phyloP scores from a whole-genome alignment of 2,888 invertebrate genomes.

The Listrodromus nycthemerus region DNA sequence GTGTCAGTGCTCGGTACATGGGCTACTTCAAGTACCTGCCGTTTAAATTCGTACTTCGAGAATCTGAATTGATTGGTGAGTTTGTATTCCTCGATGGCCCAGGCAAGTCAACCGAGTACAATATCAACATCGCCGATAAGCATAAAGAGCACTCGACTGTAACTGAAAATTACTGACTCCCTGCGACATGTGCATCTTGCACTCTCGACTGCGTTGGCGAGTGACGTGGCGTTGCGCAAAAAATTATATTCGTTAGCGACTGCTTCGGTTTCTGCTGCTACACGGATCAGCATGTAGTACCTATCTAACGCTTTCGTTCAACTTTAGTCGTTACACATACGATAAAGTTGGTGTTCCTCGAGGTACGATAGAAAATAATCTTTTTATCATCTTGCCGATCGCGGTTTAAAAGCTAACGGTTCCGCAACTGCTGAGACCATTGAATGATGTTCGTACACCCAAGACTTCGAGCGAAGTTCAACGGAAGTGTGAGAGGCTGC shows the following conservation, averaged over 20 bases:
- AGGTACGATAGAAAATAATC: not conserved
- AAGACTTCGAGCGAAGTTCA: slow-evolving; percentile 14
- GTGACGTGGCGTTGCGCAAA: slow-evolving; percentile 65
- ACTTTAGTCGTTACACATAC: not conserved
- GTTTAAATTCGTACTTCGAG: too few species aligned
- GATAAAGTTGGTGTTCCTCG: not conserved
- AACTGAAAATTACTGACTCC: not conserved
- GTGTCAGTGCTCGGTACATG: too few species aligned
- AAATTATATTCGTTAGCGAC: slow-evolving; percentile 65
- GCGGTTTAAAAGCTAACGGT: not conserved
- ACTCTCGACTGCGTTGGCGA: slow-evolving; percentile 45
- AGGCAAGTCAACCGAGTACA: not conserved
- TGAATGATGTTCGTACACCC: not conserved
- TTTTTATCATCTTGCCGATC: not conserved
- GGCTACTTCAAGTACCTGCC: too few species aligned
- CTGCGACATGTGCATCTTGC: slow-evolving; percentile 11
- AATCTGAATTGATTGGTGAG: not conserved
- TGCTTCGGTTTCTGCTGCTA: slow-evolving; percentile 43
- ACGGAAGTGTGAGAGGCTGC: slow-evolving; percentile 12
- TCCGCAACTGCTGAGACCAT: not conserved
- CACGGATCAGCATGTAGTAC: not conserved
- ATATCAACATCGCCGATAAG: not conserved
- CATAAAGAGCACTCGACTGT: not conserved
- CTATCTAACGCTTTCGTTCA: not conserved
- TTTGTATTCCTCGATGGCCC: too few species aligned